Percentiles rank a stretch among this genome's conserved stretches.
phyloP scores from a whole-genome alignment of 2,888 invertebrate species.

The Ornithoptera priamus region DNA sequence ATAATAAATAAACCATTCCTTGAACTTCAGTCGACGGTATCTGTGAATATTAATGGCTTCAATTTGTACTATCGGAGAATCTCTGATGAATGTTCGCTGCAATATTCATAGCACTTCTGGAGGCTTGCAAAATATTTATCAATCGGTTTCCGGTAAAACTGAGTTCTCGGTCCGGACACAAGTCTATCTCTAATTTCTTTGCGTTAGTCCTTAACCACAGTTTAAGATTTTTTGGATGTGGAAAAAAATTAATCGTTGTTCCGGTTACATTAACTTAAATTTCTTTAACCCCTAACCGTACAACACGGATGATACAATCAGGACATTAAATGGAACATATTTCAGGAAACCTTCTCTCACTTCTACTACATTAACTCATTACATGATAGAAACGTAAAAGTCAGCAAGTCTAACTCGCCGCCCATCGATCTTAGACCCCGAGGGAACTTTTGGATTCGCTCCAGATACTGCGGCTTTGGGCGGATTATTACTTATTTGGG shows the following conservation, averaged over 20 bases:
- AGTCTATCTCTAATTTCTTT: too few relatives aligned
- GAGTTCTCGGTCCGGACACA: too few relatives aligned
- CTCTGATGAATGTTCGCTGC: conserved; percentile 5
- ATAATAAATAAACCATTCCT: conserved; percentile 52
- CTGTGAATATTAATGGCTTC: conserved; percentile 8
- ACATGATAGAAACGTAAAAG: conserved; percentile 57
- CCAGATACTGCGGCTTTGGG: conserved; percentile 19
- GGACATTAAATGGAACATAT: too few relatives aligned
- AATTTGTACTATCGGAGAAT: conserved; percentile 5
- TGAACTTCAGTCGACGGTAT: conserved; percentile 42
- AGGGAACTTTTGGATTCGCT: conserved; percentile 34
- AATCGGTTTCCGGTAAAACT: not conserved
- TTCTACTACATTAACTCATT: conserved; percentile 47
- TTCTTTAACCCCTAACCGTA: too few relatives aligned
- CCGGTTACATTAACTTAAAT: too few relatives aligned
- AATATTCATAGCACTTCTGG: not conserved
- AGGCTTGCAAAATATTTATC: not conserved
- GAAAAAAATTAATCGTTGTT: too few relatives aligned
- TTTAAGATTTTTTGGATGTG: too few relatives aligned
- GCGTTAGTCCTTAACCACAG: too few relatives aligned
- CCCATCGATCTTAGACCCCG: conserved; percentile 49
- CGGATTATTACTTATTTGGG: conserved; percentile 16
- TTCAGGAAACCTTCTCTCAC: not conserved
- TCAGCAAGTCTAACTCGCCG: conserved; percentile 57
- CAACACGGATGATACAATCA: too few relatives aligned